Conservation (phyloP, 2,888 invertebrate genomes). For the Lepidochrysops patricia region DNA sequence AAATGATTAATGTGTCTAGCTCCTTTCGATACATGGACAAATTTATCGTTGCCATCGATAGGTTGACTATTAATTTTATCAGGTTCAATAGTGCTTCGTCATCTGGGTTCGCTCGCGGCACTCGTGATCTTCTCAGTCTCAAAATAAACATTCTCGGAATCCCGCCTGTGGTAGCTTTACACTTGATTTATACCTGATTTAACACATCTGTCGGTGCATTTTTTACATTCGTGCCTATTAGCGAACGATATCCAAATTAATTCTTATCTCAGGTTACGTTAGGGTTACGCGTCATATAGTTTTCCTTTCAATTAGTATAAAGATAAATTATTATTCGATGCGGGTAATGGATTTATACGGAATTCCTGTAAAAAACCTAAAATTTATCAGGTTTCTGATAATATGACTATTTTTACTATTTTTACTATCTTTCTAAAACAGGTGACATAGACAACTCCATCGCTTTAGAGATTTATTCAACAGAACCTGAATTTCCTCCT, state of each 20-base stretch:
- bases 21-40: slow-evolving; percentile 53
- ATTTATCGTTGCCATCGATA: slow-evolving; percentile 62
- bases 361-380: background rate
- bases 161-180: slow-evolving; percentile 43
- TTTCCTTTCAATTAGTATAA: background rate
- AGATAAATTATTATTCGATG: background rate
- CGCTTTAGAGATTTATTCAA: background rate
- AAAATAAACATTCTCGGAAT: slow-evolving; percentile 60
- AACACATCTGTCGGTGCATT: slow-evolving; percentile 40
- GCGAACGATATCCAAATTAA: background rate
- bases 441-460: background rate
- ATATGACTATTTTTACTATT: no score
- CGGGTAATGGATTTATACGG: background rate
- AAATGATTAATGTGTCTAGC: slow-evolving; percentile 56
- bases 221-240: slow-evolving; percentile 5
- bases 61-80: slow-evolving; percentile 59
- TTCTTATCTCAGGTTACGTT: background rate
- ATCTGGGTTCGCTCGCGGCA: slow-evolving; percentile 48
- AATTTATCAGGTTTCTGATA: no score
- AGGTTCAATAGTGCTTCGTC: slow-evolving; percentile 53
- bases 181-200: slow-evolving; percentile 48
- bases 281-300: background rate
- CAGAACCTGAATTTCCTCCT: background rate
- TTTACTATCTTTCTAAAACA: no score
- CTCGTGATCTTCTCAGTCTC: slow-evolving; percentile 53